Evolutionary conservation across 2,888 invertebrate genomes (phyloP).

Genomic region (Rhagonycha lutea): DNA sequence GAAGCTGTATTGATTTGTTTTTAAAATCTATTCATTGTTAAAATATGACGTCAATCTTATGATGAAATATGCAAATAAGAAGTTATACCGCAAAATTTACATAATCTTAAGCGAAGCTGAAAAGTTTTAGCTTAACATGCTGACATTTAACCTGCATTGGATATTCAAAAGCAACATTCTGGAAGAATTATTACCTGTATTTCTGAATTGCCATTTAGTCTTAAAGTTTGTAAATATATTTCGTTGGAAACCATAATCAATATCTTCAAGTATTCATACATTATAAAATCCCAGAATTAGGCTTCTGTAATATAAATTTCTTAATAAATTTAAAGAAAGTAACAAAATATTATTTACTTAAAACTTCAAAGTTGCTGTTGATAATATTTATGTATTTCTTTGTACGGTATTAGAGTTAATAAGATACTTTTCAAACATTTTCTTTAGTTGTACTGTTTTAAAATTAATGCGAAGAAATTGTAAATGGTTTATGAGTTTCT

Average conservation of each 20-base stretch:
- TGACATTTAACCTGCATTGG: constrained; percentile 18
- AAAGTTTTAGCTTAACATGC: constrained; percentile 17
- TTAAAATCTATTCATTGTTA: constrained; percentile 17
- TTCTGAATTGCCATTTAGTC: not conserved
- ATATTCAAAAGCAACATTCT: constrained; percentile 13
- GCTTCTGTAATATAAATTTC: not conserved
- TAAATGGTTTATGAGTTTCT: not conserved
- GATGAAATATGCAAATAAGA: constrained; percentile 25
- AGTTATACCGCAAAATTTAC: constrained; percentile 24
- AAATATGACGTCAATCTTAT: constrained; percentile 19
- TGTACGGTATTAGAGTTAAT: not conserved
- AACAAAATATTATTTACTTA: no score
- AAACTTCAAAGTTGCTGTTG: no score
- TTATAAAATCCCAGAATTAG: not conserved
- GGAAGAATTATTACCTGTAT: constrained; percentile 9
- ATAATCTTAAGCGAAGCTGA: constrained; percentile 23
- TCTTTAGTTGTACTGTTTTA: not conserved
- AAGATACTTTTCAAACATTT: not conserved
- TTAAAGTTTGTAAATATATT: not conserved
- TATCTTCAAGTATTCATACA: not conserved
- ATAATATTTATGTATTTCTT: not conserved
- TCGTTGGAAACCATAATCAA: not conserved
- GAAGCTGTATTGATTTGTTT: constrained; percentile 13
- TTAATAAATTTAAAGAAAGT: not conserved
- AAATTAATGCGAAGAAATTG: not conserved